Evolutionary conservation across 2,888 invertebrate genomes (phyloP).

Genomic region (Chaitophorus viminalis): DNA sequence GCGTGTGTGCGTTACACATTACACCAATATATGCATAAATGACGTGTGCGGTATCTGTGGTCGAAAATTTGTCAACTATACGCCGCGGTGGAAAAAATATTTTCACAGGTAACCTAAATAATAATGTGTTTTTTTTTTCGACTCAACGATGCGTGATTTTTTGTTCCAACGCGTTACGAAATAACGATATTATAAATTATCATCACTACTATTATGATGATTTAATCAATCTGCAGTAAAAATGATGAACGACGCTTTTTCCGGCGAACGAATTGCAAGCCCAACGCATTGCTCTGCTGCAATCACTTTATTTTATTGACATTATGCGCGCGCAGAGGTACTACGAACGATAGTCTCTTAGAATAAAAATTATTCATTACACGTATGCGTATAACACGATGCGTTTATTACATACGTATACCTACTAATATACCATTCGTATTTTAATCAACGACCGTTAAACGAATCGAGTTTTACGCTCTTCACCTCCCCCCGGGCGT

Average conservation of each 20-base stretch:
- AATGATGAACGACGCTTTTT: too few relatives aligned
- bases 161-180: neutral
- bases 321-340: neutral
- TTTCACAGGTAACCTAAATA: constrained; percentile 21
- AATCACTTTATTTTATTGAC: too few relatives aligned
- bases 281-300: too few relatives aligned
- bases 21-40: too few relatives aligned
- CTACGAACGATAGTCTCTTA: too few relatives aligned
- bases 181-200: neutral
- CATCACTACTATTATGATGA: neutral
- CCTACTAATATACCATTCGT: too few relatives aligned
- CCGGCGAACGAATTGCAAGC: neutral
- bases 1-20: neutral
- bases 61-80: neutral
- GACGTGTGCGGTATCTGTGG: neutral
- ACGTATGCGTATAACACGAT: too few relatives aligned
- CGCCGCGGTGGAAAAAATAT: neutral
- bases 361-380: neutral
- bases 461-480: too few relatives aligned
- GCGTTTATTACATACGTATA: too few relatives aligned
- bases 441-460: too few relatives aligned
- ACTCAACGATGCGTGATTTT: constrained; percentile 14
- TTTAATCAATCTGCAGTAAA: constrained; percentile 4
- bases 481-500: too few relatives aligned
- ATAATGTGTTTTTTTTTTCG: neutral